phyloP scores from a whole-genome alignment of 2,113 vertebrate species.

The Ictalurus punctatus region DNA sequence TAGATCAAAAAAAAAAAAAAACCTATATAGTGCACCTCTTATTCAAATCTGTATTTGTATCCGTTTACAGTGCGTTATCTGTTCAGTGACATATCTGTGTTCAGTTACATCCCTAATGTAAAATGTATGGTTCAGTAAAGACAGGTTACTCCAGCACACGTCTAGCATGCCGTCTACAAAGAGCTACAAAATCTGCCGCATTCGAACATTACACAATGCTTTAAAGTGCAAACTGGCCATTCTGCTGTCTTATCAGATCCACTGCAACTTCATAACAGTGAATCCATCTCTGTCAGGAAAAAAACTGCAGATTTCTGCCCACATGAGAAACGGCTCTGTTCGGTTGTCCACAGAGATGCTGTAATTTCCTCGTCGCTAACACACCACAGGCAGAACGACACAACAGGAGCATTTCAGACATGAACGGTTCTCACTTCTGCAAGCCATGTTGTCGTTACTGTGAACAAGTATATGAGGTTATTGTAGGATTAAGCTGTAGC shows the following conservation, averaged over 20 bases:
- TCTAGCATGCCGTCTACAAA: not conserved
- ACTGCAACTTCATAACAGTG: slow-evolving; percentile 1
- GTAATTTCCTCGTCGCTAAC: not conserved
- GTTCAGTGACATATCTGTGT: not conserved
- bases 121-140: not conserved
- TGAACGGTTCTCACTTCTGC: not conserved
- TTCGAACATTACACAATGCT: not conserved
- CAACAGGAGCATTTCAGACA: not conserved
- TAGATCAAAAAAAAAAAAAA: not conserved
- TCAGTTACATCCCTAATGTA: not conserved
- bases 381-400: not conserved
- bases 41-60: not conserved
- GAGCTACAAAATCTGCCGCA: not conserved
- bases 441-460: not conserved
- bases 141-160: not conserved
- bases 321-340: not conserved
- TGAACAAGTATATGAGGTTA: not conserved
- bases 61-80: not conserved
- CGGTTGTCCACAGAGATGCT: not conserved
- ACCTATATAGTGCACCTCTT: not conserved
- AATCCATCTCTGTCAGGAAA: slow-evolving; percentile 11
- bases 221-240: not conserved
- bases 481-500: too few relatives aligned
- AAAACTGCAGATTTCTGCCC: not conserved
- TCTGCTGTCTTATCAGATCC: not conserved